phyloP scores from a whole-genome alignment of 2,113 vertebrate species.

The Pleuronectes platessa region DNA sequence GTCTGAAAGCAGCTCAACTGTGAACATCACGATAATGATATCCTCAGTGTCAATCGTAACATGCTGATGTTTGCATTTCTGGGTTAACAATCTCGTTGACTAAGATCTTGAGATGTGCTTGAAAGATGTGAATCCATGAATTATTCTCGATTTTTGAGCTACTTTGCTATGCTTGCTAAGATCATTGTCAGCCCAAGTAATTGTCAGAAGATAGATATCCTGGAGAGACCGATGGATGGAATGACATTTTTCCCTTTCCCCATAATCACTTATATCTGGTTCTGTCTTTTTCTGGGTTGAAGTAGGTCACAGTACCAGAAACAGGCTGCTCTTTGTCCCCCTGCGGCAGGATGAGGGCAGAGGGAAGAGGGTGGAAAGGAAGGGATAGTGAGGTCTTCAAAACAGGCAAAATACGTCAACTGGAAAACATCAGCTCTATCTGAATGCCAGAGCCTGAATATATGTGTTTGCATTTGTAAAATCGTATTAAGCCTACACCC shows the following conservation, averaged over 20 bases:
- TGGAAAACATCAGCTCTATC: conserved; percentile 48
- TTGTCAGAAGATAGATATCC: conserved; percentile 8
- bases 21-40: background rate
- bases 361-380: conserved; percentile 51
- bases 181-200: background rate
- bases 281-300: conserved; percentile 49
- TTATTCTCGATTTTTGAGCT: no score
- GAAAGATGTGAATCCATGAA: no score
- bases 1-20: background rate
- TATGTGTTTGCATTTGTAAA: conserved; percentile 18
- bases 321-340: conserved; percentile 75
- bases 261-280: conserved; percentile 52
- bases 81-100: background rate
- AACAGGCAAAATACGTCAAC: conserved; percentile 51
- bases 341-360: conserved; percentile 57
- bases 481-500: conserved; percentile 18
- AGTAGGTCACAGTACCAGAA: conserved; percentile 65
- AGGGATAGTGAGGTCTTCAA: conserved; percentile 38
- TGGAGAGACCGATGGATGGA: background rate
- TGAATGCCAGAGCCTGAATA: conserved; percentile 1
- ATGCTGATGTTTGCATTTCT: background rate
- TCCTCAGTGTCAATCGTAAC: background rate
- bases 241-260: background rate
- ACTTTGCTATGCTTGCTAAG: background rate
- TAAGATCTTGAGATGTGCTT: background rate